Evolutionary conservation across 2,113 vertebrate genomes (phyloP), one percentile per base, ranked within the genome.

Genomic region (Platichthys flesus): DNA sequence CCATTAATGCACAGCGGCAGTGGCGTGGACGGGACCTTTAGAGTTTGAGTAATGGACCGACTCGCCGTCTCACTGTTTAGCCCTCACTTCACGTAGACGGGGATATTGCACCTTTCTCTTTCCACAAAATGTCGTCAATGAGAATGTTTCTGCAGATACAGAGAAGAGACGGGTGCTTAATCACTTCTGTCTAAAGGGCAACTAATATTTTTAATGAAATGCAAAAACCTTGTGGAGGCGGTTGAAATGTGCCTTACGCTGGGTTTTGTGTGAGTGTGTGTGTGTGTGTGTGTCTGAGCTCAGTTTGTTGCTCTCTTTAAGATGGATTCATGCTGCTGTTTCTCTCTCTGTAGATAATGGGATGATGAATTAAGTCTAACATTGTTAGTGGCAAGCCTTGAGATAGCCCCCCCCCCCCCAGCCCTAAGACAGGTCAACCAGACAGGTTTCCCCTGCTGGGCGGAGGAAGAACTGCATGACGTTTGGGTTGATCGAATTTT

Each of bases 1-100:
- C 70, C 81, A 85, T 88, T 90, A 89, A 81, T 81, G 67, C 82
- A 75, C 88, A 87, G 87, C 87, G 87, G 85, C 89, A 87, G 87
- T 88, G 87, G 87, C 74, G 71, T 71, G 76, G 86, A 87, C 82
- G 61, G 71, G 67, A 76, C 60, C 51, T 20, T 72, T 55, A 52
- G 74, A 55, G 67, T 75, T 69, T 85, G 88, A 90, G 85, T 87
- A 90, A 93, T 92, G 86, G 77, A 76, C 82, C 79, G 75, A 61
- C 78, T 76, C 5, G 2, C 45, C 10, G 54, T 79, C 74, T 79
- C 66, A 63, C 61, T 89, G 89, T 90, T 93, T 81, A 60, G 78
- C 55, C 72, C 54, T 79, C 81, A 68, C 31, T 81, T 78, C 84
- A 78, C 62, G 71, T 85, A 47, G 59, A 5, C 60, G 64, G 26